Base-by-base conservation (phyloP, 2,797 vertebrate species). In the Glyptemys insculpta region DNA sequence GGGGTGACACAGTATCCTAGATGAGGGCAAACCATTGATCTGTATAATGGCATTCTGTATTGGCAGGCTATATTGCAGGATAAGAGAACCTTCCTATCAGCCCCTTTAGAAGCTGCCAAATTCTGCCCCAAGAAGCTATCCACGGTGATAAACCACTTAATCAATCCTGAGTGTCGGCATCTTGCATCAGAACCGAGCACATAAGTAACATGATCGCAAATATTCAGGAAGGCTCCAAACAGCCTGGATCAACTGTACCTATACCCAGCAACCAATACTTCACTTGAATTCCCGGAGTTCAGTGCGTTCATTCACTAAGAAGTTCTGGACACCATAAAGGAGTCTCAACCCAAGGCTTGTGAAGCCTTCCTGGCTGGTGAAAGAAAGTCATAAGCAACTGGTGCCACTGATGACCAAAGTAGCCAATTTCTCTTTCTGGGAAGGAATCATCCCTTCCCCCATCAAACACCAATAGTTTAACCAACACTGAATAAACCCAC, bases 1-100 rank as follows among this genome's bases (percentile, higher is more conserved):
- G 21, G 19, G 9, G 68, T 41, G 68, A 5, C 93, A 93, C 44
- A 47, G 81, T 23, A 83, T 89, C 95, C 93, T 93, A 86, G 27
- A 94, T 80, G 79, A 86, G 12, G 82, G 79, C 90, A 74, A 92
- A 74, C 10, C 12, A 87, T 94, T 95, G 93, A 89, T 89, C 85
- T 86, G 16, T 31, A 49, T 15, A 78, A 78, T 78, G 44, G 44
- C 44, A 29, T 78, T 76, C 41, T 8, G 11, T 49, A 44, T 47
- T 62, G 34, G 6, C 14, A 65, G 37, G 4, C 52, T 95, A 47
- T 81, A 88, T 15, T 82, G 91, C 29, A 91, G 25, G 72, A 37
- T 34, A 59, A 82, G 54, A 94, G 86, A 95, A 82, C 87, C 50
- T 10, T 78, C 88, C 80, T 79, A 80, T 7, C 2, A 84, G 54